phyloP scores from a whole-genome alignment of 2,113 vertebrate species.

The Fulica atra region DNA sequence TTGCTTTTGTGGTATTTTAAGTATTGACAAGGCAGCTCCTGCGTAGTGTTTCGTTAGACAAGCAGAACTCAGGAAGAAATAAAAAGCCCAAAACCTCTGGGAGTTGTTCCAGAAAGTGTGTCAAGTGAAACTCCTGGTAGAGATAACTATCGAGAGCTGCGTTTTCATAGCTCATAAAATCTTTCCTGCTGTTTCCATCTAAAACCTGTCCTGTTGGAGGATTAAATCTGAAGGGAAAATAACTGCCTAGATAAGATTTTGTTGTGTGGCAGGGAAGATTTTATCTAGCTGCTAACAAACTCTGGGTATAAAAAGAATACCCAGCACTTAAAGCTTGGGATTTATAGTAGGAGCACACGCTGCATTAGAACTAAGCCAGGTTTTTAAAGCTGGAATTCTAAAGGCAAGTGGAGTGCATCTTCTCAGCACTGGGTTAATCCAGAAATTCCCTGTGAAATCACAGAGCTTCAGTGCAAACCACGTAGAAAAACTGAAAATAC shows the following conservation, averaged over 20 bases:
- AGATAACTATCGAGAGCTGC: background rate
- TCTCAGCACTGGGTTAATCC: background rate
- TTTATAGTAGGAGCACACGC: background rate
- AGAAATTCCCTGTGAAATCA: background rate
- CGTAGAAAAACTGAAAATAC: background rate
- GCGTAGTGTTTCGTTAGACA: background rate
- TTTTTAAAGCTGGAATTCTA: background rate
- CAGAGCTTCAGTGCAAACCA: background rate
- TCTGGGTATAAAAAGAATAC: constrained; percentile 12
- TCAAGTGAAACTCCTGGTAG: background rate
- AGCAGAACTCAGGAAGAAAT: background rate
- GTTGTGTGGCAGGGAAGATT: background rate
- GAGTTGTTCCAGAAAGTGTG: background rate
- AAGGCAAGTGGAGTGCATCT: background rate
- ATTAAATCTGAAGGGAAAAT: constrained; percentile 10
- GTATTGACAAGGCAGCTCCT: background rate
- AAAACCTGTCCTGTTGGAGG: background rate
- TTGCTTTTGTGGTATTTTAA: background rate
- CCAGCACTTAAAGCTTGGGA: background rate
- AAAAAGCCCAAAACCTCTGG: background rate
- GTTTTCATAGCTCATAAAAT: background rate
- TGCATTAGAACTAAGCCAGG: background rate
- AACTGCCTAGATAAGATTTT: constrained; percentile 2
- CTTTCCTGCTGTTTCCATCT: background rate
- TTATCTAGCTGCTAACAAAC: constrained; percentile 12